These are phyloP conservation scores for Plebejus melissa DNA, from an alignment of 2,888 invertebrate genomes.

Conservation along the genomic window DNA sequence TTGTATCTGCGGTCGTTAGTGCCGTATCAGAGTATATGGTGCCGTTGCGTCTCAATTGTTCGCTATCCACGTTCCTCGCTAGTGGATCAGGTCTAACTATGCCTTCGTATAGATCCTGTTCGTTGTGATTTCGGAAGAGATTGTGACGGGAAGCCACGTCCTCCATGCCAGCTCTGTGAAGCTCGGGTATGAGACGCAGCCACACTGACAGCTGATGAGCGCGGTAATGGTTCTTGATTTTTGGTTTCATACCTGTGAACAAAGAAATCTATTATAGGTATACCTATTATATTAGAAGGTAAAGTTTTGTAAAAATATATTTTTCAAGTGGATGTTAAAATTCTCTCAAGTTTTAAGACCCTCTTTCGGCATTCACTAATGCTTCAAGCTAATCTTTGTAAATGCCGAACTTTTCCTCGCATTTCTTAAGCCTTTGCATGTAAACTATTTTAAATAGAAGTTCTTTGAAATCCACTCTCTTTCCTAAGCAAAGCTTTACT, in stretches of 20 bases:
- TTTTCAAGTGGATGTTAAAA: background rate
- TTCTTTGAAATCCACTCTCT: constrained; percentile 8
- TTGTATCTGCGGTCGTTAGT: constrained; percentile 84
- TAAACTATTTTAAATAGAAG: background rate
- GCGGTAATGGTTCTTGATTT: constrained; percentile 94
- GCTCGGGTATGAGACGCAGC: constrained; percentile 94
- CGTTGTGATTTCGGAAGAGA: constrained; percentile 92
- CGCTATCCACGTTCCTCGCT: constrained; percentile 80
- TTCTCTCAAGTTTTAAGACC: background rate
- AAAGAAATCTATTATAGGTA: background rate
- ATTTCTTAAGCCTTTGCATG: background rate
- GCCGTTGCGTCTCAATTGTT: constrained; percentile 78
- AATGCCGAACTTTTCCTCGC: background rate
- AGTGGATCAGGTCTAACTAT: constrained; percentile 92
- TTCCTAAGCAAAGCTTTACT: constrained; percentile 22
- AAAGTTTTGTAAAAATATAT: too few species aligned
- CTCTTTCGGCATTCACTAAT: background rate
- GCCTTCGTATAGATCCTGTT: constrained; percentile 93
- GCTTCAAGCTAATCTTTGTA: constrained; percentile 7
- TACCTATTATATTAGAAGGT: background rate
- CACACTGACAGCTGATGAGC: constrained; percentile 97
- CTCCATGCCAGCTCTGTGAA: constrained; percentile 92
- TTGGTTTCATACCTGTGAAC: constrained; percentile 90
- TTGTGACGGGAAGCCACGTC: constrained; percentile 93
- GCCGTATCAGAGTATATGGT: constrained; percentile 78